phyloP scores from a whole-genome alignment of 1,140 invertebrate genomes.

The Babylonia areolata region DNA sequence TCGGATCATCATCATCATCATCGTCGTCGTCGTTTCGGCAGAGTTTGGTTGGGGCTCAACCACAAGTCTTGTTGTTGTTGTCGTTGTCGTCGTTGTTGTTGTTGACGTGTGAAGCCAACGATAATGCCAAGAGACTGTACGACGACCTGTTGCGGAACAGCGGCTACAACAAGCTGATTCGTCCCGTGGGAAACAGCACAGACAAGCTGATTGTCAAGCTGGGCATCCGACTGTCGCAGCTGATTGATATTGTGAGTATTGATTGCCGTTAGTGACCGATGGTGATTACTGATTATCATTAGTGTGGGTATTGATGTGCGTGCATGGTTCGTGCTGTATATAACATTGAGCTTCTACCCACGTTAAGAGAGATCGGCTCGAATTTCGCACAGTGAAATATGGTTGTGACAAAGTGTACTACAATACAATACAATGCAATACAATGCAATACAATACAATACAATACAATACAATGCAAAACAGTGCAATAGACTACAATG shows the following conservation, averaged over 20 bases:
- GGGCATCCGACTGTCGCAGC: conserved; percentile 92
- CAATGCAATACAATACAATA: too few relatives aligned
- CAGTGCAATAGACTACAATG: too few relatives aligned
- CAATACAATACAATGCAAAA: too few relatives aligned
- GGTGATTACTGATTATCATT: too few relatives aligned
- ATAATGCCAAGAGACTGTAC: conserved; percentile 76
- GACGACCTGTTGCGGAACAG: conserved; percentile 87
- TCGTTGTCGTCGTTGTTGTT: conserved; percentile 32
- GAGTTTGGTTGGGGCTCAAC: conserved; percentile 27
- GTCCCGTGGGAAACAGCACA: conserved; percentile 93
- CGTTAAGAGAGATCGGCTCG: too few relatives aligned
- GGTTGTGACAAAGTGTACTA: too few relatives aligned
- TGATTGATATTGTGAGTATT: conserved; percentile 96
- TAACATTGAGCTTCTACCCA: too few relatives aligned
- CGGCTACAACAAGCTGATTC: conserved; percentile 96
- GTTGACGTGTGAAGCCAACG: conserved; percentile 55
- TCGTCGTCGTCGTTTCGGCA: neutral
- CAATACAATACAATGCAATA: too few relatives aligned
- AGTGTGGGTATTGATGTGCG: too few relatives aligned
- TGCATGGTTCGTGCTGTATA: too few relatives aligned
- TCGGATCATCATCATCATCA: neutral
- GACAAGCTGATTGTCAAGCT: conserved; percentile 95
- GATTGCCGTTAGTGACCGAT: too few relatives aligned
- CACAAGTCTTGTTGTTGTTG: conserved; percentile 12
- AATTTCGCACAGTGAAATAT: too few relatives aligned